phyloP scores from a whole-genome alignment of 64 coral and sea anemone species.

The Stichodactyla helianthus region DNA sequence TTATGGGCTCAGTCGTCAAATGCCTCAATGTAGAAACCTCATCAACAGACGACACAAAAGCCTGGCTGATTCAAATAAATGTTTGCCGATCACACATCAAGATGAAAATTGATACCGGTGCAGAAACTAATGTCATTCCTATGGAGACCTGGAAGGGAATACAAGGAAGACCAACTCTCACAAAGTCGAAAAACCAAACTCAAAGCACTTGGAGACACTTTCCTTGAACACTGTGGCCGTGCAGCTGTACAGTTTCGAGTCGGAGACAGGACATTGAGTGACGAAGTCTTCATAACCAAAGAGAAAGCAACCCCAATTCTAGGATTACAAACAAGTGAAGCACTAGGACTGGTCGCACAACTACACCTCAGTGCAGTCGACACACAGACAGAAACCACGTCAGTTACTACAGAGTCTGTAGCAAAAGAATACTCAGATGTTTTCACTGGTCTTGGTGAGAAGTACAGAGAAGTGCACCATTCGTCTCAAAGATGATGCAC shows the following conservation, averaged over 20 bases:
- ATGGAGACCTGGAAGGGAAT: slow-evolving; percentile 39
- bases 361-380: neutral
- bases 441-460: slow-evolving; percentile 2
- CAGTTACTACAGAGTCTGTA: slow-evolving; percentile 4
- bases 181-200: slow-evolving; percentile 22
- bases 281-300: neutral
- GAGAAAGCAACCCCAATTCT: slow-evolving; percentile 7
- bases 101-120: slow-evolving; percentile 41
- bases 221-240: neutral
- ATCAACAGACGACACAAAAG: neutral
- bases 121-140: slow-evolving; percentile 23
- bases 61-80: slow-evolving; percentile 23
- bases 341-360: too few species aligned
- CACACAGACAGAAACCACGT: neutral
- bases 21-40: neutral
- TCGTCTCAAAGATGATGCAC: slow-evolving; percentile 12
- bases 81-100: slow-evolving; percentile 1
- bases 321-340: neutral
- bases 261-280: neutral
- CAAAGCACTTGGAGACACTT: neutral
- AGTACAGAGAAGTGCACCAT: slow-evolving; percentile 19
- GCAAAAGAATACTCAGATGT: slow-evolving; percentile 18
- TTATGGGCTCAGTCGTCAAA: slow-evolving; percentile 9
- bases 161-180: slow-evolving; percentile 17
- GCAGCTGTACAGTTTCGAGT: neutral